phyloP scores from a whole-genome alignment of 2,113 vertebrate species.

The Raja brachyura region DNA sequence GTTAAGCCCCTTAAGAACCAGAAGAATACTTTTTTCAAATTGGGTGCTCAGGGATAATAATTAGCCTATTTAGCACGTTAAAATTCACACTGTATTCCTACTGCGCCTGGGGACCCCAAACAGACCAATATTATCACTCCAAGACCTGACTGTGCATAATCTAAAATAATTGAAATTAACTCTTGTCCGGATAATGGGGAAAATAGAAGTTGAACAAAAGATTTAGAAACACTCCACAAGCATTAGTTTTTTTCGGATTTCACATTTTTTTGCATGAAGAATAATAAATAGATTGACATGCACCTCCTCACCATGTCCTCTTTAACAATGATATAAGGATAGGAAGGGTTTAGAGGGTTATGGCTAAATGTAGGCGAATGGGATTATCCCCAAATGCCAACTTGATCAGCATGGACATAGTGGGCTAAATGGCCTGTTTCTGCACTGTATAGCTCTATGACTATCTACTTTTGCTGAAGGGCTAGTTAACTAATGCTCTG shows the following conservation, averaged over 20 bases:
- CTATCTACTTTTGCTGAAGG: neutral
- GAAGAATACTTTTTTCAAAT: neutral
- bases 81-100: neutral
- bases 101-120: neutral
- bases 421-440: too few species aligned
- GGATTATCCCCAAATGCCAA: too few species aligned
- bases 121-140: neutral
- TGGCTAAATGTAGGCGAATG: too few species aligned
- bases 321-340: neutral
- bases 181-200: neutral
- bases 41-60: constrained; percentile 33
- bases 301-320: neutral
- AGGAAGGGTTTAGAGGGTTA: too few species aligned
- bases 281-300: neutral
- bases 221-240: neutral
- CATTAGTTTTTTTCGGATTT: neutral
- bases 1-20: neutral
- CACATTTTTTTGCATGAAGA: neutral
- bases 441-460: too few species aligned
- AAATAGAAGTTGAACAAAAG: neutral
- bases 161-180: neutral
- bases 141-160: neutral
- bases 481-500: neutral
- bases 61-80: constrained; percentile 28
- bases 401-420: too few species aligned